phyloP scores from a whole-genome alignment of 2,888 invertebrate species.

The Girardia tigrina region DNA sequence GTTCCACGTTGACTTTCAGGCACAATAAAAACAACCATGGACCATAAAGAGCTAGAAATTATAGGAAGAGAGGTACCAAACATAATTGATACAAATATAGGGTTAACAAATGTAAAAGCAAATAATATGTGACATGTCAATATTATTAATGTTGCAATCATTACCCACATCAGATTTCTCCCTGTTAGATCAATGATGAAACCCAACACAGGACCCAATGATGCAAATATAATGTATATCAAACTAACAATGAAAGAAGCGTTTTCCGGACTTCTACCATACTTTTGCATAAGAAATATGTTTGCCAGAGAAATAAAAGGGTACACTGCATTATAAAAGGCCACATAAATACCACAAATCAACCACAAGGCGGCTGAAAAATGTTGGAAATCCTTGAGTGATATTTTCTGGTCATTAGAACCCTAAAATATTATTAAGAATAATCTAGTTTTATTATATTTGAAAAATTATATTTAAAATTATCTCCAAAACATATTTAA shows the following conservation, averaged over 20 bases:
- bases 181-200: constrained; percentile 75
- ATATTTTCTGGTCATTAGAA: too few relatives aligned
- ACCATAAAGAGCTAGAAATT: constrained; percentile 85
- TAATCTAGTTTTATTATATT: too few relatives aligned
- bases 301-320: constrained; percentile 86
- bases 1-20: constrained; percentile 82
- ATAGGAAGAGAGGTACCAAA: constrained; percentile 81
- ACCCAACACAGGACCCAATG: constrained; percentile 72
- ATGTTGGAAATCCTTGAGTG: constrained; percentile 65
- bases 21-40: constrained; percentile 74
- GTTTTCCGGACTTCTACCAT: background rate
- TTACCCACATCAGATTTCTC: constrained; percentile 77
- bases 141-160: constrained; percentile 60
- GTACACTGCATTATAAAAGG: constrained; percentile 85
- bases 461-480: too few relatives aligned
- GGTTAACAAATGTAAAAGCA: constrained; percentile 55
- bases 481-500: too few relatives aligned
- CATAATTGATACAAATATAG: constrained; percentile 49
- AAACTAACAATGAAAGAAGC: constrained; percentile 30
- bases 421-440: too few relatives aligned
- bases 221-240: constrained; percentile 58
- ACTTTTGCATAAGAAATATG: constrained; percentile 45
- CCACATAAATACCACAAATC: constrained; percentile 73
- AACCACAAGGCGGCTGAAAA: constrained; percentile 77
- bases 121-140: constrained; percentile 56